phyloP scores from a whole-genome alignment of 2,797 vertebrate genomes.

The Falco berigora region DNA sequence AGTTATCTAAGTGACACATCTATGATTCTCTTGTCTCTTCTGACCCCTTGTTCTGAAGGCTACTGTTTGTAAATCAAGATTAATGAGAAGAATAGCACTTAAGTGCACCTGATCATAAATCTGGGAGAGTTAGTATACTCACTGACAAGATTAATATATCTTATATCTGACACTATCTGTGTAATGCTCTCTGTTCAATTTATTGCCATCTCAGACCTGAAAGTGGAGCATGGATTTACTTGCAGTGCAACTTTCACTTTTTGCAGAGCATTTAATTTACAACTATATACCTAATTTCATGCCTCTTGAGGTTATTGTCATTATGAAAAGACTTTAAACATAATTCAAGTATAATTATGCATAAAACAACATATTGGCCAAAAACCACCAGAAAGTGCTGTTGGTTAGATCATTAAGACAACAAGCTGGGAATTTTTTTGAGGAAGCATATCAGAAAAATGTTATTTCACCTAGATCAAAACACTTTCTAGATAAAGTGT shows the following conservation, averaged over 20 bases:
- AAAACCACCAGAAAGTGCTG: not conserved
- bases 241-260: not conserved
- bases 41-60: constrained; percentile 38
- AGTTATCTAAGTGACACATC: constrained; percentile 16
- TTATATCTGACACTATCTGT: constrained; percentile 33
- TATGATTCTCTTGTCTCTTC: constrained; percentile 1
- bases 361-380: not conserved
- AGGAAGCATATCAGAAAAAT: not conserved
- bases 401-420: not conserved
- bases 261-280: not conserved
- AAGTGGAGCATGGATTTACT: not conserved
- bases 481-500: not conserved
- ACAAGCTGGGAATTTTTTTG: not conserved
- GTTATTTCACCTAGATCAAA: not conserved
- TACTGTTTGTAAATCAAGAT: constrained; percentile 70
- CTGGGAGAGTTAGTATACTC: constrained; percentile 52
- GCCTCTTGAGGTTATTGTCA: not conserved
- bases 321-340: not conserved
- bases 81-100: constrained; percentile 58
- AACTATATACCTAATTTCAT: not conserved
- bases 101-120: constrained; percentile 63
- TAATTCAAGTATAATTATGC: not conserved
- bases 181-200: constrained; percentile 2
- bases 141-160: constrained; percentile 58
- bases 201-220: constrained; percentile 15